These are phyloP conservation scores for Cloeon dipterum DNA, from an alignment of 2,888 invertebrate species.

Conservation along the genomic window DNA sequence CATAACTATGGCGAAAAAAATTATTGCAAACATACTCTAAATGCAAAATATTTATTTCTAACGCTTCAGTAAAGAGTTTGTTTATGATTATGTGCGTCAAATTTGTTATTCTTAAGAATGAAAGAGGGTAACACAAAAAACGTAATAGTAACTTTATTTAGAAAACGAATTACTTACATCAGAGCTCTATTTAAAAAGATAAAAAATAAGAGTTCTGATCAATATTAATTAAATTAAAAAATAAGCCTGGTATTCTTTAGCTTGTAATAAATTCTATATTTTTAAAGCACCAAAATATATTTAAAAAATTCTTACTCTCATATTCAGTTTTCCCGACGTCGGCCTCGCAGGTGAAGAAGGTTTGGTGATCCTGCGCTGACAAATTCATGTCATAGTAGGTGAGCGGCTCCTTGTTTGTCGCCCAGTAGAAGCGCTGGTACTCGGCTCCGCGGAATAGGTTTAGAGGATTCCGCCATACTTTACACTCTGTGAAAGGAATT, in stretches of 20 bases:
- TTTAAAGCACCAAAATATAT: too few species aligned
- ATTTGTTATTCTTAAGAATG: not conserved
- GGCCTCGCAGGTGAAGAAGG: slow-evolving; percentile 80
- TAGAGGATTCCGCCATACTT: slow-evolving; percentile 92
- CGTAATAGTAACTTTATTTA: too few species aligned
- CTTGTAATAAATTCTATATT: too few species aligned
- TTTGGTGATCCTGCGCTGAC: slow-evolving; percentile 96
- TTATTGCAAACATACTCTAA: slow-evolving; percentile 5
- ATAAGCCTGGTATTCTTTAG: too few species aligned
- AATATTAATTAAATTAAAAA: too few species aligned
- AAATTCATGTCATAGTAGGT: slow-evolving; percentile 99
- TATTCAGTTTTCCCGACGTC: slow-evolving; percentile 72
- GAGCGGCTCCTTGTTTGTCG: slow-evolving; percentile 78
- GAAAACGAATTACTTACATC: too few species aligned
- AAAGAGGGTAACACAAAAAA: not conserved
- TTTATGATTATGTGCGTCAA: too few species aligned
- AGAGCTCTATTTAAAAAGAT: too few species aligned
- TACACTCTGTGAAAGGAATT: slow-evolving; percentile 40
- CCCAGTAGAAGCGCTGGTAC: slow-evolving; percentile 83
- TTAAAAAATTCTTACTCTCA: slow-evolving; percentile 42
- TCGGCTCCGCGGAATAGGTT: slow-evolving; percentile 90
- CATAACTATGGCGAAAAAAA: slow-evolving; percentile 56
- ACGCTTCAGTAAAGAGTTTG: too few species aligned
- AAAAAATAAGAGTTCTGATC: too few species aligned
- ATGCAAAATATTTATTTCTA: not conserved